A percentile compares a stretch with the other conserved stretches of the same genome.
Conservation (phyloP, 2,113 vertebrate species). For the Hippoglossus stenolepis region DNA sequence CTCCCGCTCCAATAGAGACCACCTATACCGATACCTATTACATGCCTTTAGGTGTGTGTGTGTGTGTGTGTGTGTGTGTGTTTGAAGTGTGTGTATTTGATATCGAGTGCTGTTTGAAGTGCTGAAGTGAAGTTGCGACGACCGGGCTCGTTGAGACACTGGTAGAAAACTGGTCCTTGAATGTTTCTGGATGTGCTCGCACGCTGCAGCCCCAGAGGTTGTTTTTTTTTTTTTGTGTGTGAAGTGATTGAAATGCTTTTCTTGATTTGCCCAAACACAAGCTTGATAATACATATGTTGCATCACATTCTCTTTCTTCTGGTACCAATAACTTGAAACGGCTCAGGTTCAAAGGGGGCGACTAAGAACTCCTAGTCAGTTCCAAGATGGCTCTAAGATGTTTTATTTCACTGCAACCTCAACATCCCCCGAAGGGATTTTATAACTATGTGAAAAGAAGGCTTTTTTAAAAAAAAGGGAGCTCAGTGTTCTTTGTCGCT, state of each 20-base stretch:
- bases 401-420: constrained; percentile 20
- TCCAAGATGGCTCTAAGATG: constrained; percentile 29
- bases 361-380: neutral
- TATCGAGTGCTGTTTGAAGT: constrained; percentile 31
- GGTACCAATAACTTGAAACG: constrained; percentile 19
- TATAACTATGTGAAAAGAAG: constrained; percentile 16
- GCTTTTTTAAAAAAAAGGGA: constrained; percentile 9
- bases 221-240: constrained; percentile 2
- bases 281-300: constrained; percentile 25
- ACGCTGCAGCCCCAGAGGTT: neutral
- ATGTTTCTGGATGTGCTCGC: constrained; percentile 18
- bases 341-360: constrained; percentile 28
- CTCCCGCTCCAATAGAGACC: constrained; percentile 27
- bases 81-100: neutral
- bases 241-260: constrained; percentile 13
- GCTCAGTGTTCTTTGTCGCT: constrained; percentile 22
- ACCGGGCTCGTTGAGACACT: constrained; percentile 7
- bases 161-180: constrained; percentile 4
- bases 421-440: constrained; percentile 20
- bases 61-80: too few species aligned
- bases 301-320: constrained; percentile 27
- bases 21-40: constrained; percentile 33
- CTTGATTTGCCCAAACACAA: constrained; percentile 8
- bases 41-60: neutral
- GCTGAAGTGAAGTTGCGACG: neutral